Base-by-base conservation (phyloP, 1,140 invertebrate genomes). In the Palaemon carinicauda region DNA sequence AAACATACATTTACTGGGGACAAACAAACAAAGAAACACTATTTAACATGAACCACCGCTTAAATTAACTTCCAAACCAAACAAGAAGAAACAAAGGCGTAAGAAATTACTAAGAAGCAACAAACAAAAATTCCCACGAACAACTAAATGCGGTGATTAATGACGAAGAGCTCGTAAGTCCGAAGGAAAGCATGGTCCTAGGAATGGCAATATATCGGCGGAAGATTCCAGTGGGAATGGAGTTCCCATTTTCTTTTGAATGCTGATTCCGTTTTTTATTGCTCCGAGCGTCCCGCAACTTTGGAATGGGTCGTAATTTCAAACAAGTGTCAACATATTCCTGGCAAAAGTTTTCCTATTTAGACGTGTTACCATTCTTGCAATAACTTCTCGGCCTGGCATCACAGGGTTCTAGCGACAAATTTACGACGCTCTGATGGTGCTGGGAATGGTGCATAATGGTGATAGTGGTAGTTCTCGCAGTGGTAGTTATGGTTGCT, bases 321-420 rank as follows among this genome's bases (percentile, higher is more conserved):
- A 54, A 52, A 79, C 77, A 54, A 79, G 77, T 79, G 77, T 79
- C 77, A 79, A 79, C 77, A 79, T 79, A 79, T 79, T 79, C 65
- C 77, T 21, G 27, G 19, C 77, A 21, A 79, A 79, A 79, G 21
- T 79, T 79, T 79, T 56, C 77, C 77, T 79, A 79, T 79, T 79
- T 79, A 79, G 77, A 79, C 54, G 77, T 79, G 77, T 54, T 79
- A 52, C 51, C 50, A 52, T 29, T 79, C 50, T 53, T 79, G 77
- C 41, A 29, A 53, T 78, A 53, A 52, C 65, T 69, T 69, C 65
- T 31, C 65, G 50, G 50, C 19, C n/a, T 50, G 41, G 74, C 9
- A 24, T 17, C 33, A 52, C 31, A n/a, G 21, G 33, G 41, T 41
- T 41, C 41, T 7, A 41, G 41, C 41, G 41, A 41, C 41, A 41